These are phyloP conservation scores for Nectonema munidae DNA, from an alignment of 2,888 invertebrate species.

Conservation along the genomic window DNA sequence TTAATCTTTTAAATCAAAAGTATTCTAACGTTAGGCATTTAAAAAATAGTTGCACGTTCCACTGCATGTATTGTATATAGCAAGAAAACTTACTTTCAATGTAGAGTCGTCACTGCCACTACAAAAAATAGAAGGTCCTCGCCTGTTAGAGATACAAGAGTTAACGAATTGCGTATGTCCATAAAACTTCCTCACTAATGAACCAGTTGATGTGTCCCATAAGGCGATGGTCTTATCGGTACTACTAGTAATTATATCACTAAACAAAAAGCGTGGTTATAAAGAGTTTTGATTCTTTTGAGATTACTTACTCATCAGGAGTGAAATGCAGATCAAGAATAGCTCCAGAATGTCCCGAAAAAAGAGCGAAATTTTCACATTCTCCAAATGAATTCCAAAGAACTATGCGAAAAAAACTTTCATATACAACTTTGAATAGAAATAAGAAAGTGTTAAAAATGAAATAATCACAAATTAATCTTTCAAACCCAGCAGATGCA, in stretches of 20 bases:
- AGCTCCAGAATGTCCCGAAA: slow-evolving; percentile 76
- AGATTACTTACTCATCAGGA: slow-evolving; percentile 20
- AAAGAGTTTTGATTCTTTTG: slow-evolving; percentile 24
- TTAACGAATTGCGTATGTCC: slow-evolving; percentile 32
- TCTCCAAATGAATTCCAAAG: slow-evolving; percentile 90
- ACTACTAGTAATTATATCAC: slow-evolving; percentile 49
- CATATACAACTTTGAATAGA: slow-evolving; percentile 7
- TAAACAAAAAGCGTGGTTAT: slow-evolving; percentile 19
- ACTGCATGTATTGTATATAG: too few relatives aligned
- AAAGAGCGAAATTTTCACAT: slow-evolving; percentile 69
- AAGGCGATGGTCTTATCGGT: slow-evolving; percentile 73
- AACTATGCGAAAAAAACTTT: slow-evolving; percentile 22
- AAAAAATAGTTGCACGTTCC: too few relatives aligned
- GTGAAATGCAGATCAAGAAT: slow-evolving; percentile 43
- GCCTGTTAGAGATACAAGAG: slow-evolving; percentile 32
- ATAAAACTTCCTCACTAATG: slow-evolving; percentile 48
- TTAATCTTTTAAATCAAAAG: too few relatives aligned
- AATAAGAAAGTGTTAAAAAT: slow-evolving; percentile 1
- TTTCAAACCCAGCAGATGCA: slow-evolving; percentile 69
- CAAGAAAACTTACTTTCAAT: too few relatives aligned
- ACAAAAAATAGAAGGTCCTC: slow-evolving; percentile 58
- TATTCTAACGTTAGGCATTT: too few relatives aligned
- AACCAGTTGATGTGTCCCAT: slow-evolving; percentile 68
- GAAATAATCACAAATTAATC: slow-evolving; percentile 48
- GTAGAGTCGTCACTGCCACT: slow-evolving; percentile 80